Conservation (phyloP, 1,140 invertebrate species). For the Lineus longissimus region DNA sequence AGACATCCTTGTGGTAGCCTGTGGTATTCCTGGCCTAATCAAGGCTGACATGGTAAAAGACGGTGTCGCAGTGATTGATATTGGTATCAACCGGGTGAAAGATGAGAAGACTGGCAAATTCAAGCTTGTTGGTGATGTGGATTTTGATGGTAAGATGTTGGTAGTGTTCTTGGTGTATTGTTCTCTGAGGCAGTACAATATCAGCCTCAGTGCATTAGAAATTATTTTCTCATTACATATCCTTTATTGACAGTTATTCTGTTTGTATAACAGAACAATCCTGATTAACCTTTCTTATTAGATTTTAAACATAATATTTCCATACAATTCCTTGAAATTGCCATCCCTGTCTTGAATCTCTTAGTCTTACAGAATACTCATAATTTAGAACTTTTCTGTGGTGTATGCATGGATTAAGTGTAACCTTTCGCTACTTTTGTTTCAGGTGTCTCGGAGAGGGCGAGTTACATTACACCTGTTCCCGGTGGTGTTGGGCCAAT, state of each 20-base stretch:
- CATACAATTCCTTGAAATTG: too few species aligned
- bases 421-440: not conserved
- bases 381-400: too few species aligned
- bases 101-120: constrained; percentile 63
- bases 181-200: not conserved
- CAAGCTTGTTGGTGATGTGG: constrained; percentile 82
- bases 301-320: too few species aligned
- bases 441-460: constrained; percentile 66
- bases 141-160: constrained; percentile 64
- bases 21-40: constrained; percentile 75
- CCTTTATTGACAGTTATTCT: not conserved
- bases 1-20: constrained; percentile 78
- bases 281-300: too few species aligned
- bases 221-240: not conserved
- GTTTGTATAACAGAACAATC: too few species aligned
- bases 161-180: not conserved
- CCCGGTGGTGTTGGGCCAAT: constrained; percentile 93
- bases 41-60: constrained; percentile 82
- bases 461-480: constrained; percentile 89
- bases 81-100: constrained; percentile 74
- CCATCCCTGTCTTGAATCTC: too few species aligned
- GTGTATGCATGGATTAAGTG: too few species aligned
- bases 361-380: too few species aligned
- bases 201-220: not conserved
- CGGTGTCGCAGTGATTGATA: constrained; percentile 82